Conservation (phyloP, 2,797 vertebrate genomes). For the Pogoniulus pusillus region DNA sequence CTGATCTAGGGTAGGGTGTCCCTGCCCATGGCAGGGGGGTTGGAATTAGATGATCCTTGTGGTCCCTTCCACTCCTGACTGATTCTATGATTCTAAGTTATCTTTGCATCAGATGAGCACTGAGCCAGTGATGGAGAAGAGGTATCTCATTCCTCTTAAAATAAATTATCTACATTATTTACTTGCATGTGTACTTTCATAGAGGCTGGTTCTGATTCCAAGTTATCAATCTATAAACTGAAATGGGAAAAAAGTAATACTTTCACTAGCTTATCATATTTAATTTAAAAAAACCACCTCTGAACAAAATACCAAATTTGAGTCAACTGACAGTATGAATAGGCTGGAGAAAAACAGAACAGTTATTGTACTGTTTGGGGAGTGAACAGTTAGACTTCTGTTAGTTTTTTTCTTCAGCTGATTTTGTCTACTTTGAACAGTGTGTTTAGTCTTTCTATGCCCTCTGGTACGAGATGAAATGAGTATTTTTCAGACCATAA, state of each 20-base stretch:
- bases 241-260: neutral
- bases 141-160: neutral
- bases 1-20: no score
- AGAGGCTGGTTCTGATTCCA: neutral
- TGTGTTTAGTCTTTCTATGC: neutral
- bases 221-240: neutral
- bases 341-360: neutral
- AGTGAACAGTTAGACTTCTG: neutral
- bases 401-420: accelerated
- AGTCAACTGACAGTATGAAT: neutral
- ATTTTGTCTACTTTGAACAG: neutral
- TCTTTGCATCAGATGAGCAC: neutral
- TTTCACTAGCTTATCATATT: neutral
- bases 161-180: neutral
- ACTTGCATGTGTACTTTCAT: neutral
- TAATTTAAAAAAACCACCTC: neutral
- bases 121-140: neutral
- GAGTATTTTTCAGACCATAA: neutral
- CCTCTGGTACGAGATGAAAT: neutral
- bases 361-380: neutral
- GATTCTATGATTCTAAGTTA: no score
- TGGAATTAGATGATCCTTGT: no score
- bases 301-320: neutral
- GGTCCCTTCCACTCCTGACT: no score
- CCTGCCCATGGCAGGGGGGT: no score